Base-by-base conservation (phyloP, 2,113 vertebrate genomes). In the Baryphthengus martii region DNA sequence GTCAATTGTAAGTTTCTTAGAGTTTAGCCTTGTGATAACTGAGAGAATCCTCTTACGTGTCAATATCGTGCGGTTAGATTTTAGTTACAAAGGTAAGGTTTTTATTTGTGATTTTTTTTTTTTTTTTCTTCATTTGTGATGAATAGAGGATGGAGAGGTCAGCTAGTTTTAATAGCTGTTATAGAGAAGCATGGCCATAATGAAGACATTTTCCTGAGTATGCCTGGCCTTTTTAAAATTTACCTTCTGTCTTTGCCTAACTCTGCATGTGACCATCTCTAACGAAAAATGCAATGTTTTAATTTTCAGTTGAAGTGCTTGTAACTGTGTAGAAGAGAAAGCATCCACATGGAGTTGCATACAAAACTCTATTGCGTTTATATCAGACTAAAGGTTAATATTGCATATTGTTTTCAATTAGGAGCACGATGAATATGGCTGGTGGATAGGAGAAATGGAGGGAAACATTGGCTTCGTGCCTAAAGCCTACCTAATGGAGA, bases 381-480 rank as follows among this genome's bases (percentile, higher is more conserved):
- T 96, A 95, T 97, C 95, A 91, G 98, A 97, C 97, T 98, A 98
- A 98, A 98, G 98, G 98, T 98, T 98, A 98, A 98, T 98, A 97
- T 95, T 98, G 98, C 95, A 94, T 98, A 98, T 98, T 98, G 98
- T 97, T 98, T 97, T 97, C 92, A 98, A 98, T 98, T 98, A 99
- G 99, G 99, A 99, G 96, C 99, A 99, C 97, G 98, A 99, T 98
- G 98, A 89, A 96, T 99, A 98, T 95, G 99, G 99, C 98, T 99
- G 99, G 99, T 99, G 99, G 99, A 98, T 99, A 96, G 99, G 99
- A 98, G 99, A 99, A 98, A 98, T 99, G 98, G 98, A 99, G 77
- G 99, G 99, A 97, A 97, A 97, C 83, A 98, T 99, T 97, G 99
- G 99, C 97, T 99, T 99, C 86, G 99, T 99, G 97, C 99, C 99